Conservation (phyloP, 2,888 invertebrate species). For the Lordiphosa andalusiaca region DNA sequence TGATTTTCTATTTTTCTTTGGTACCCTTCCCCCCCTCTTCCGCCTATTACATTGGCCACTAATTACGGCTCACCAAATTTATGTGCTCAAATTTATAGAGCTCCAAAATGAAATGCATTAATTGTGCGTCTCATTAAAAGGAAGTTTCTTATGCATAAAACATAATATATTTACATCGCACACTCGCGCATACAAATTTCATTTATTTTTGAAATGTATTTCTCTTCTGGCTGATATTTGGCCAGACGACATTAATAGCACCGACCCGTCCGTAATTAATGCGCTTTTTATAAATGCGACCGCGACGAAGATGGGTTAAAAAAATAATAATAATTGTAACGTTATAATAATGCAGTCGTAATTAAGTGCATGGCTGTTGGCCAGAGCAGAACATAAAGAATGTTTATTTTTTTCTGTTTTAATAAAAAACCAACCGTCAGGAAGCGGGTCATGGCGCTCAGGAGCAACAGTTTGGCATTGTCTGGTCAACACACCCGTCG, state of each 20-base stretch:
- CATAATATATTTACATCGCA: conserved; percentile 56
- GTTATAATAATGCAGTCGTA: conserved; percentile 65
- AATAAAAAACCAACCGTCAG: conserved; percentile 59
- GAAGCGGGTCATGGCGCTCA: conserved; percentile 1
- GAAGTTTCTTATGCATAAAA: conserved; percentile 42
- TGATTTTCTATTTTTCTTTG: too few relatives aligned
- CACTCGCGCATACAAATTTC: conserved; percentile 56
- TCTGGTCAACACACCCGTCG: conserved; percentile 24
- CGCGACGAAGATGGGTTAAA: conserved; percentile 41
- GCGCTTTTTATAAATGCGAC: conserved; percentile 57
- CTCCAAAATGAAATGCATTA: conserved; percentile 43
- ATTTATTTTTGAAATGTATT: conserved; percentile 54
- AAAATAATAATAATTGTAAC: conserved; percentile 64
- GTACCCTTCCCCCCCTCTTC: too few relatives aligned
- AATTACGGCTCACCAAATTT: conserved; percentile 40
- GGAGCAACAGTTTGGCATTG: conserved; percentile 43
- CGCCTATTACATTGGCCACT: conserved; percentile 25
- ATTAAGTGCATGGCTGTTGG: conserved; percentile 52
- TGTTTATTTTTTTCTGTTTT: too few relatives aligned
- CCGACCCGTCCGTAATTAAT: conserved; percentile 55
- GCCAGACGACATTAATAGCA: conserved; percentile 46
- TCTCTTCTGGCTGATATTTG: conserved; percentile 29
- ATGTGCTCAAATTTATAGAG: conserved; percentile 32
- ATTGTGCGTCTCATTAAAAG: conserved; percentile 52
- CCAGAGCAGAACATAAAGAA: conserved; percentile 36